Evolutionary conservation across 37 sponge, comb jelly and placozoan genomes (phyloP).

Genomic region (Aphrocallistes beatrix): DNA sequence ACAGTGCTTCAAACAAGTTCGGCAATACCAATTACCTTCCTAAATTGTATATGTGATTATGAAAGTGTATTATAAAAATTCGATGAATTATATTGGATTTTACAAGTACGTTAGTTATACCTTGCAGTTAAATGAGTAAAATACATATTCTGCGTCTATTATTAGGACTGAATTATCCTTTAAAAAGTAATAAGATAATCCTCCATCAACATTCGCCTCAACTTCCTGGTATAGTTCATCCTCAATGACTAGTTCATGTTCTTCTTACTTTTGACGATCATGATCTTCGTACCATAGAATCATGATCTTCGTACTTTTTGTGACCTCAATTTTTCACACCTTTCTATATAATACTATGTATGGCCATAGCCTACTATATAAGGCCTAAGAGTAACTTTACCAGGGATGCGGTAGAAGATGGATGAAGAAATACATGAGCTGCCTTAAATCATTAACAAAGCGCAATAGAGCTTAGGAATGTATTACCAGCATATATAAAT

Average conservation of each 20-base stretch:
- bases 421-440: too few relatives aligned
- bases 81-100: not conserved
- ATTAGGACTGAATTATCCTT: not conserved
- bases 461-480: too few relatives aligned
- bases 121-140: not conserved
- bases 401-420: too few relatives aligned
- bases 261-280: too few relatives aligned
- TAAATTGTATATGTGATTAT: not conserved
- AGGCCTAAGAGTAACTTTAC: too few relatives aligned
- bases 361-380: too few relatives aligned
- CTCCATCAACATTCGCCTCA: not conserved
- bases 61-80: not conserved
- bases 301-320: too few relatives aligned
- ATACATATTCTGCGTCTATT: not conserved
- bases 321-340: too few relatives aligned
- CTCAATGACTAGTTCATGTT: not conserved
- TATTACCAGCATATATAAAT: too few relatives aligned
- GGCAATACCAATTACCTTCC: constrained; percentile 5
- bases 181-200: not conserved
- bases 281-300: too few relatives aligned
- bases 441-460: too few relatives aligned
- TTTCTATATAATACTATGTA: too few relatives aligned
- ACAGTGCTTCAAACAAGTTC: not conserved
- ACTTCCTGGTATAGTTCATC: not conserved
- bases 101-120: not conserved